These are phyloP conservation scores for Sarcophaga peregrina DNA, from an alignment of 1,140 invertebrate species.

Conservation along the genomic window DNA sequence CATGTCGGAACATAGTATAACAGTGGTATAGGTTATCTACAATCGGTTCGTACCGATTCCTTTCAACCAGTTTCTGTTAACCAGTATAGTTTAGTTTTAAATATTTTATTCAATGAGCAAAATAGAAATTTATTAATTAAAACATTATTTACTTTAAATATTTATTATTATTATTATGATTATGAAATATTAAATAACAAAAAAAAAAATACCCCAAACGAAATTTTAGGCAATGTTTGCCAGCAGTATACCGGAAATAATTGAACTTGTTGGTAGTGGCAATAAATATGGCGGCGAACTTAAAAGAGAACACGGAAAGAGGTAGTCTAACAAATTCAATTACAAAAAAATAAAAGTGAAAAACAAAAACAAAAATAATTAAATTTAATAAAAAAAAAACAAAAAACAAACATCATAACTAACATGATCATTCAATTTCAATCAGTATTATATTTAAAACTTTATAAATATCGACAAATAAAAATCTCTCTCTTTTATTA, in stretches of 20 bases:
- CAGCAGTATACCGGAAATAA: constrained; percentile 99
- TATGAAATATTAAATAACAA: constrained; percentile 4
- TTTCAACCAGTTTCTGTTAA: background rate
- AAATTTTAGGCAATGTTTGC: constrained; percentile 93
- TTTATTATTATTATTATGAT: constrained; percentile 3
- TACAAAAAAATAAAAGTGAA: constrained; percentile 47
- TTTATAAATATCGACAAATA: too few species aligned
- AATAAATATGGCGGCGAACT: constrained; percentile 98
- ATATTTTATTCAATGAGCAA: background rate
- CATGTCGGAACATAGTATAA: too few species aligned
- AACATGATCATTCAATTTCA: constrained; percentile 28
- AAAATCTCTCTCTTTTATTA: background rate
- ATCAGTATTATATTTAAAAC: background rate
- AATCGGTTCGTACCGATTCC: background rate
- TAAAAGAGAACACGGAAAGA: constrained; percentile 97
- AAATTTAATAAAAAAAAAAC: constrained; percentile 48
- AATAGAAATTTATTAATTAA: background rate
- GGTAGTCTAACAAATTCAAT: constrained; percentile 74
- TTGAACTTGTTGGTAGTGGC: constrained; percentile 97
- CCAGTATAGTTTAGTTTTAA: background rate
- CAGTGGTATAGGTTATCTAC: background rate
- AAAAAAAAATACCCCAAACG: constrained; percentile 37
- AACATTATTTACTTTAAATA: constrained; percentile 26
- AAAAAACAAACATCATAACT: constrained; percentile 22
- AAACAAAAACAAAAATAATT: too few species aligned